Evolutionary conservation across 2,888 invertebrate species (phyloP).

Genomic region (Luperina testacea): DNA sequence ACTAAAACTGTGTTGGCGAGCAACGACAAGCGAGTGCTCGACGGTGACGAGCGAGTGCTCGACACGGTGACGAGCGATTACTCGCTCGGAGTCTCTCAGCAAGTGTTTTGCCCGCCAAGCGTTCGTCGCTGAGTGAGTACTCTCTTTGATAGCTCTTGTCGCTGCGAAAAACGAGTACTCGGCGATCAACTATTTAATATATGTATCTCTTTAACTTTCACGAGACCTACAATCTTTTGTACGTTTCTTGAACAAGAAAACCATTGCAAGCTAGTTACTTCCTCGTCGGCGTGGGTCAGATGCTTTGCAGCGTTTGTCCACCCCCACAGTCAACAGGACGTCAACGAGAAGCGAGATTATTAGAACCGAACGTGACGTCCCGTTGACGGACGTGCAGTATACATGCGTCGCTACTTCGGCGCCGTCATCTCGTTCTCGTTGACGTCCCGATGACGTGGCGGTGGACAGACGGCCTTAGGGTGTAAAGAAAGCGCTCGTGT

Average conservation of each 20-base stretch:
- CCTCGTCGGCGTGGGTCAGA: not conserved
- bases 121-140: not conserved
- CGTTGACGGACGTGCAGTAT: not conserved
- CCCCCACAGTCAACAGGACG: not conserved
- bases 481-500: conserved; percentile 1
- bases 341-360: not conserved
- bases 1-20: too few species aligned
- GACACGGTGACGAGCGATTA: not conserved
- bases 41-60: not conserved
- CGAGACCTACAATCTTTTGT: not conserved
- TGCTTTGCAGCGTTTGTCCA: not conserved
- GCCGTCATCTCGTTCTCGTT: not conserved
- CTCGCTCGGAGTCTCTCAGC: not conserved
- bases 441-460: not conserved
- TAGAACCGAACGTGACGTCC: not conserved
- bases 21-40: too few species aligned
- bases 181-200: not conserved
- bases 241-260: not conserved
- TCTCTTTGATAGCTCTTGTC: not conserved
- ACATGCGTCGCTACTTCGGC: not conserved
- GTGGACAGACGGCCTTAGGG: not conserved
- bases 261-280: not conserved
- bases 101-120: not conserved
- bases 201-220: too few species aligned
- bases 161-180: not conserved